phyloP scores from a whole-genome alignment of 35 echinoderm and acorn worm genomes.

The Patiria miniata region DNA sequence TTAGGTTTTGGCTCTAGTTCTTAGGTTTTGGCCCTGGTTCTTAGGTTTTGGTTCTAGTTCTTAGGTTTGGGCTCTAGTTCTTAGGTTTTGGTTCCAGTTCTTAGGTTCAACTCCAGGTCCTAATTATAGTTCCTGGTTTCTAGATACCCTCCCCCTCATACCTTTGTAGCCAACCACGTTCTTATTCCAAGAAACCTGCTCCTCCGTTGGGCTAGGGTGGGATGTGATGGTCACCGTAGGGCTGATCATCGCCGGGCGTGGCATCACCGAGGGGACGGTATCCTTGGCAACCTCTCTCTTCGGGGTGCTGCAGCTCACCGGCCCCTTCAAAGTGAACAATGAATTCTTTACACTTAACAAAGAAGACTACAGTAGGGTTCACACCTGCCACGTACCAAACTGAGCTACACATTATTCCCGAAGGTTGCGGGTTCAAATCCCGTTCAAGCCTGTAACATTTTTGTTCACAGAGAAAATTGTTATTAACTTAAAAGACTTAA shows the following conservation, averaged over 20 bases:
- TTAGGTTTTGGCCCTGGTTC: no score
- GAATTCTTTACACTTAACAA: no score
- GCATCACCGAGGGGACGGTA: neutral
- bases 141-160: neutral
- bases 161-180: conserved; percentile 8
- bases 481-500: neutral
- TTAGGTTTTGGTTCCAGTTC: neutral
- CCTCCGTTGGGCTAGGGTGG: conserved; percentile 82
- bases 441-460: neutral
- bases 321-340: neutral
- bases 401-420: no score
- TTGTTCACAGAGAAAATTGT: neutral
- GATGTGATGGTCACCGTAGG: conserved; percentile 93
- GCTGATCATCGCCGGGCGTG: conserved; percentile 47
- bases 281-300: neutral
- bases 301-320: neutral
- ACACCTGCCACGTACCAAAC: no score
- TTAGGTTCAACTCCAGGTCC: no score
- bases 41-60: no score
- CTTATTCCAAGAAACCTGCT: conserved; percentile 72
- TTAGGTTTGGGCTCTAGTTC: no score
- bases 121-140: no score
- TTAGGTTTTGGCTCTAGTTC: no score
- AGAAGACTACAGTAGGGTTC: no score
- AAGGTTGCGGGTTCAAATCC: no score